Conservation (phyloP, 2,888 invertebrate genomes). For the Leucoptera coffeella region DNA sequence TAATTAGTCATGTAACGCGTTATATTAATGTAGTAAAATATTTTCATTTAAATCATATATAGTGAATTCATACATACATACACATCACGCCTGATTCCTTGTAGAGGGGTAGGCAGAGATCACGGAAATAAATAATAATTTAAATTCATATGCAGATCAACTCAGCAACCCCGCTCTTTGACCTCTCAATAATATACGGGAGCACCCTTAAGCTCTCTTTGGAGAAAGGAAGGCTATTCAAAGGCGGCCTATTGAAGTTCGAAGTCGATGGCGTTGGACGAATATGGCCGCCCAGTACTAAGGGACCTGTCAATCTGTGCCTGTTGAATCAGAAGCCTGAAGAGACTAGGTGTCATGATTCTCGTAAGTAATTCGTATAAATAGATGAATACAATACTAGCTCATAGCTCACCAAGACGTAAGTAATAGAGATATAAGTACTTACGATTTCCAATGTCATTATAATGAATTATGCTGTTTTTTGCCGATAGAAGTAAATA, state of each 20-base stretch:
- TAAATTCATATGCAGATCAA: slow-evolving; percentile 10
- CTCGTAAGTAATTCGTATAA: slow-evolving; percentile 10
- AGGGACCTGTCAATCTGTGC: slow-evolving; percentile 10
- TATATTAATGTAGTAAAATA: too few species aligned
- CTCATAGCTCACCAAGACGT: not conserved
- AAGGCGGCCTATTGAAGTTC: slow-evolving; percentile 14
- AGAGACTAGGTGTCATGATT: slow-evolving; percentile 14
- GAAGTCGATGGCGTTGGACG: slow-evolving; percentile 14
- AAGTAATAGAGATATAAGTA: not conserved
- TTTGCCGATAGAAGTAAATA: too few species aligned
- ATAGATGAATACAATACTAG: too few species aligned
- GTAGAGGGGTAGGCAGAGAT: too few species aligned
- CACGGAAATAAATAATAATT: not conserved
- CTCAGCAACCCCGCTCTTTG: slow-evolving; percentile 13
- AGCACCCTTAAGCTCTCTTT: slow-evolving; percentile 7
- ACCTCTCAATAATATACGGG: slow-evolving; percentile 14
- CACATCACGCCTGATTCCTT: too few species aligned
- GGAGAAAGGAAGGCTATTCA: slow-evolving; percentile 10
- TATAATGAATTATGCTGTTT: too few species aligned
- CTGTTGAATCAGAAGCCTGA: slow-evolving; percentile 10
- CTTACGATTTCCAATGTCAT: not conserved
- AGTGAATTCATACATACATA: too few species aligned
- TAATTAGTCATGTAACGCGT: too few species aligned
- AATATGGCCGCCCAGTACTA: slow-evolving; percentile 17
- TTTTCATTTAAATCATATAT: too few species aligned